Conservation (phyloP, 2,113 vertebrate genomes). For the Hydrochoerus hydrochaeris region DNA sequence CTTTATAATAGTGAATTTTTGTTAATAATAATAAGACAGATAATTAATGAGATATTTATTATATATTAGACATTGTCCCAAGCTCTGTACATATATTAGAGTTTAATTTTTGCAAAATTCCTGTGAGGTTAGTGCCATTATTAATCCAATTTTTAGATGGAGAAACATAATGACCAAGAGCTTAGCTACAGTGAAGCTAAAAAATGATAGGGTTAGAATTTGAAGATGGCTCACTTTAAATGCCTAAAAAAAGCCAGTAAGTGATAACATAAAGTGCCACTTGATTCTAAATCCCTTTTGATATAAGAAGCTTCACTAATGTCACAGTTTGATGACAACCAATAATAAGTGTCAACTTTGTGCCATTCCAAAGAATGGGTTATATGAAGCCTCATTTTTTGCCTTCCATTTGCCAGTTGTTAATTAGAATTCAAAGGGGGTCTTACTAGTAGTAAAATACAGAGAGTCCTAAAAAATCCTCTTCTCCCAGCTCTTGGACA, state of each 20-base stretch:
- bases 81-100: slow-evolving; percentile 24
- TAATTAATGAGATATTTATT: neutral
- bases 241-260: slow-evolving; percentile 76
- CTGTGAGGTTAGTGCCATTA: neutral
- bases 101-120: slow-evolving; percentile 58
- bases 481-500: neutral
- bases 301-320: slow-evolving; percentile 83
- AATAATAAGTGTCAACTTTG: slow-evolving; percentile 73
- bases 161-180: slow-evolving; percentile 20
- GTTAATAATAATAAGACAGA: neutral
- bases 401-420: slow-evolving; percentile 76
- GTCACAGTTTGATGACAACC: slow-evolving; percentile 79
- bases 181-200: neutral
- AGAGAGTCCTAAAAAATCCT: neutral
- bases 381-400: slow-evolving; percentile 74
- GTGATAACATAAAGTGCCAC: slow-evolving; percentile 75
- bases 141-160: slow-evolving; percentile 60
- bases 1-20: neutral
- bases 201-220: slow-evolving; percentile 67
- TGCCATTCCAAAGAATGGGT: slow-evolving; percentile 80
- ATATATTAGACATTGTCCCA: neutral
- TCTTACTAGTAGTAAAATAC: slow-evolving; percentile 66
- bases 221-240: slow-evolving; percentile 79
- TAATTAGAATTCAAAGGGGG: slow-evolving; percentile 71
- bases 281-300: slow-evolving; percentile 83